Evolutionary conservation across 1,140 invertebrate genomes (phyloP).

Genomic region (Calosoma granatense): DNA sequence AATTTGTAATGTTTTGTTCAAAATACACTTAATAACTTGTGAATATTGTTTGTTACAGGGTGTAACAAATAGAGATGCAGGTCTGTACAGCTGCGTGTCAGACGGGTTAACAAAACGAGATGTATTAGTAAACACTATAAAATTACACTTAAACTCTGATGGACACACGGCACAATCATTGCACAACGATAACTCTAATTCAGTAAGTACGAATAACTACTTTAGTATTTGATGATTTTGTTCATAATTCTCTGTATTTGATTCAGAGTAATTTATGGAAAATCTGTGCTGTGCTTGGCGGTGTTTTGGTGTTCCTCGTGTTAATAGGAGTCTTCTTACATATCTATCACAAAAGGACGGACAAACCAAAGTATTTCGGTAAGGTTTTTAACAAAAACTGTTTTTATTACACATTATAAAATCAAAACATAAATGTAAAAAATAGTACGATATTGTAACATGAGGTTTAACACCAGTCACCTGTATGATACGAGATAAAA

Average conservation of each 20-base stretch:
- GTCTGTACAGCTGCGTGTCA: not conserved
- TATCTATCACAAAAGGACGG: not conserved
- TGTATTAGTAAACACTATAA: not conserved
- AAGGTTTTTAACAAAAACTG: not conserved
- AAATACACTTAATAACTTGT: not conserved
- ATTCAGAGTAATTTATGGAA: conserved; percentile 2
- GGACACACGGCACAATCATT: too few relatives aligned
- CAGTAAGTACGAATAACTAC: too few relatives aligned
- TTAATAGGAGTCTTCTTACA: not conserved
- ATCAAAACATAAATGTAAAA: not conserved
- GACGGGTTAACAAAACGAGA: not conserved
- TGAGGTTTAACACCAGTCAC: not conserved
- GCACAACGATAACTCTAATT: too few relatives aligned
- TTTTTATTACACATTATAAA: not conserved
- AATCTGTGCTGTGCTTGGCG: not conserved
- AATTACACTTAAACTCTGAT: not conserved
- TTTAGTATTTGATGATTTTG: too few relatives aligned
- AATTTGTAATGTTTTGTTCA: not conserved
- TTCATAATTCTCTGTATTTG: too few relatives aligned
- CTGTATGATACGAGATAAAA: not conserved
- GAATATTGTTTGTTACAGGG: not conserved
- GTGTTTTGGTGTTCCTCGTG: not conserved
- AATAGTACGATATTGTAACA: not conserved
- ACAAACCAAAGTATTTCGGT: not conserved
- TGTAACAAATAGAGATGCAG: not conserved